These are phyloP conservation scores for Tridacna gigas DNA, from an alignment of 2,888 invertebrate species.

Conservation along the genomic window DNA sequence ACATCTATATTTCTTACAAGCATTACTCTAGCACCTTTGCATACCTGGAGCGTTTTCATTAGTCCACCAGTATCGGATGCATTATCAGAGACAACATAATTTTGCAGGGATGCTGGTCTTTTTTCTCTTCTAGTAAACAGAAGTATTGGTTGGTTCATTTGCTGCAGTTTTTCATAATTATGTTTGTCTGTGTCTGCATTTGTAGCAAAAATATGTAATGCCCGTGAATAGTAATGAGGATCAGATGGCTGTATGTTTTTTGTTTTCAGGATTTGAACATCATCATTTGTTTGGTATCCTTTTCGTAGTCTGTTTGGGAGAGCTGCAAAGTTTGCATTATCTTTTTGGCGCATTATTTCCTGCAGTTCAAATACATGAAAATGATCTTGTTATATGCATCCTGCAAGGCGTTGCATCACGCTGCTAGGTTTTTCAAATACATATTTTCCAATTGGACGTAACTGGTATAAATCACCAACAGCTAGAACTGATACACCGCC, in stretches of 20 bases:
- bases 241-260: slow-evolving; percentile 5
- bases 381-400: background rate
- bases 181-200: slow-evolving; percentile 16
- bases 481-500: slow-evolving; percentile 25
- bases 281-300: slow-evolving; percentile 24
- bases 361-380: slow-evolving; percentile 8
- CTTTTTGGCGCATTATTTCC: slow-evolving; percentile 28
- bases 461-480: slow-evolving; percentile 25
- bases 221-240: background rate
- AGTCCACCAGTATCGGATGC: slow-evolving; percentile 24
- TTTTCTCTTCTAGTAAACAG: slow-evolving; percentile 25
- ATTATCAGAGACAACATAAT: slow-evolving; percentile 14
- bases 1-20: slow-evolving; percentile 54
- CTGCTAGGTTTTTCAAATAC: slow-evolving; percentile 14
- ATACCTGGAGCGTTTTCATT: slow-evolving; percentile 24
- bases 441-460: slow-evolving; percentile 20
- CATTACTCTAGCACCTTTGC: slow-evolving; percentile 53
- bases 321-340: slow-evolving; percentile 34
- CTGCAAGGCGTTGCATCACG: background rate
- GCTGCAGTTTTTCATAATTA: slow-evolving; percentile 17
- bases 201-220: slow-evolving; percentile 26
- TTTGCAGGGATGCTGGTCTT: slow-evolving; percentile 7
- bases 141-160: slow-evolving; percentile 12
- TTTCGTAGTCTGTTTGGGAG: slow-evolving; percentile 32
- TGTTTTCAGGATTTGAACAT: slow-evolving; percentile 28